Base-by-base conservation (phyloP, 2,888 invertebrate species). In the Melinopterus prodromus region DNA sequence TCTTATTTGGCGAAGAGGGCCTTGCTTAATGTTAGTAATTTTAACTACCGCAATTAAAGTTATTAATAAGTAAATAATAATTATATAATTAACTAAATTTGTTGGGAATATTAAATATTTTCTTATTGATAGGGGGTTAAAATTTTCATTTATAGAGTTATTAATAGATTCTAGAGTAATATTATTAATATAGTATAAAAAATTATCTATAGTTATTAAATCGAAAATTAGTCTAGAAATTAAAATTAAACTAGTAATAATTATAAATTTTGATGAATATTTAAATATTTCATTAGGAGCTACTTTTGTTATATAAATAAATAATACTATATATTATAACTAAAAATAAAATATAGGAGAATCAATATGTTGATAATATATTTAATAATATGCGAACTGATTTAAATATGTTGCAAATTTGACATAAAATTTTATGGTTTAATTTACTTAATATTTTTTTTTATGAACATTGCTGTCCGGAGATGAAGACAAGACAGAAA, bases 311-410 rank as follows among this genome's bases (percentile, higher is more conserved):
- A 93, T 91, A 88, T 93, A 94, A 88, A 93, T 90, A 90, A 93
- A 93, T 90, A 93, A 84, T 7, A 94, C 91, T 90, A 94, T 90
- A 94, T 89, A 93, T 85, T 87, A 93, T 92, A 84, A 92, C 90
- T 89, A 93, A 85, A 86, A 93, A 92, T 90, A 93, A 85, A 87
- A 93, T 91, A 88, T 92, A 92, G 0, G 92, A 92, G 85, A 91
- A 92, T 92, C 92, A 93, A 85, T 91, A 91, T 80, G 90, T 90
- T 87, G 89, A 88, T 83, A n/a, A n/a, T n/a, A n/a, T n/a, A n/a
- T n/a, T n/a, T n/a, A n/a, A n/a, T n/a, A n/a, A n/a, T n/a, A n/a
- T n/a, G n/a, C n/a, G n/a, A n/a, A n/a, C n/a, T n/a, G n/a, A n/a
- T n/a, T n/a, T n/a, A n/a, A n/a, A n/a, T n/a, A n/a, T n/a, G n/a